Evolutionary conservation across 1,140 invertebrate species (phyloP).

Genomic region (Ceratina calcarata): DNA sequence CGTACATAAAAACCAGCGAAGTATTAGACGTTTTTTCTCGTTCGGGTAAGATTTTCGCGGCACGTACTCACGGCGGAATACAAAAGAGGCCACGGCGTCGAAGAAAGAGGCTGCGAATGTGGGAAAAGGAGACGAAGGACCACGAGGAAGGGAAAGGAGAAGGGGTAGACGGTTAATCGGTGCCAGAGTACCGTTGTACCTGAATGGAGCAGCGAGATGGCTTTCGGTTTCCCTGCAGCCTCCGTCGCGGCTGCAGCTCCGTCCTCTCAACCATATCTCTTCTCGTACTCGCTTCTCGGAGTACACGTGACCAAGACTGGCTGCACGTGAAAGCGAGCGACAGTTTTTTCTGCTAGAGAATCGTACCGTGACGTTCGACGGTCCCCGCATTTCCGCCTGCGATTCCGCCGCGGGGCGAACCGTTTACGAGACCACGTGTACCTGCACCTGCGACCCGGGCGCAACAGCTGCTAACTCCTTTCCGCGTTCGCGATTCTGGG

Average conservation of each 20-base stretch:
- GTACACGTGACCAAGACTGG: neutral
- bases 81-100: conserved; percentile 24
- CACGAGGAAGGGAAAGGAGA: conserved; percentile 44
- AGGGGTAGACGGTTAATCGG: conserved; percentile 71
- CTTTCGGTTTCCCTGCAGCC: conserved; percentile 68
- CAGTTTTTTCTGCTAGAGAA: conserved; percentile 21
- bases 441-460: neutral
- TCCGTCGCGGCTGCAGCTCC: conserved; percentile 53
- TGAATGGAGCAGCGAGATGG: conserved; percentile 72
- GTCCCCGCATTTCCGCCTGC: conserved; percentile 14
- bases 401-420: conserved; percentile 10
- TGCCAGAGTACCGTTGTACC: conserved; percentile 78
- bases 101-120: conserved; percentile 50
- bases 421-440: conserved; percentile 28
- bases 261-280: neutral
- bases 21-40: conserved; percentile 1
- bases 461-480: conserved; percentile 29
- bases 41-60: conserved; percentile 9
- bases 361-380: no score
- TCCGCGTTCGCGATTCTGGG: neutral
- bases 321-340: conserved; percentile 44
- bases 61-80: conserved; percentile 8
- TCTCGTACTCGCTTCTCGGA: neutral
- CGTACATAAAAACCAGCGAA: no score
- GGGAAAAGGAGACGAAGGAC: conserved; percentile 46